Percentiles rank a stretch among this genome's conserved stretches.
Conservation (phyloP, 2,113 vertebrate species). For the Collichthys lucidus region DNA sequence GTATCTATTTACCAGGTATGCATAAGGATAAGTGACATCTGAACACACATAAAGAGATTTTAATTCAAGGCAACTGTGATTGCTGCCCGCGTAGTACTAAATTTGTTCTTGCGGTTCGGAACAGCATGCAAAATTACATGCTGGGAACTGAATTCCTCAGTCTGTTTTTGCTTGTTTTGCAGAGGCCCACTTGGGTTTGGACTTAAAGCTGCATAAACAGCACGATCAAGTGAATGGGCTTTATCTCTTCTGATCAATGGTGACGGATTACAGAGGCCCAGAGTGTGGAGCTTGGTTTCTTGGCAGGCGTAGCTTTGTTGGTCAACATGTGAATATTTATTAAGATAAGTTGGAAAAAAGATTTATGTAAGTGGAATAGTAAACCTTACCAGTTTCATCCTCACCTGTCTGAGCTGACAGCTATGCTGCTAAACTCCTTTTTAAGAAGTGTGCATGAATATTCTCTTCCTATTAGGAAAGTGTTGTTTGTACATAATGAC, state of each 20-base stretch:
- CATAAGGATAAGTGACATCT: constrained; percentile 15
- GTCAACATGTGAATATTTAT: constrained; percentile 10
- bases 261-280: constrained; percentile 33
- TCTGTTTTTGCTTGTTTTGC: constrained; percentile 55
- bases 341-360: background rate
- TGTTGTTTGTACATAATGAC: background rate
- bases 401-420: no score
- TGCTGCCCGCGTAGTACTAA: constrained; percentile 6
- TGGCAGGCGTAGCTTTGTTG: constrained; percentile 4
- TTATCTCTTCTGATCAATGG: constrained; percentile 54
- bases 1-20: constrained; percentile 27
- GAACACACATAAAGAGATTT: constrained; percentile 25
- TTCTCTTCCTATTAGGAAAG: background rate
- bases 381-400: background rate
- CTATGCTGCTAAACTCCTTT: background rate
- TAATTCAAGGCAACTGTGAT: constrained; percentile 48
- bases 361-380: background rate
- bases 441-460: background rate
- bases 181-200: constrained; percentile 56
- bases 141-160: constrained; percentile 58
- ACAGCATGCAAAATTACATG: constrained; percentile 40
- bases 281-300: constrained; percentile 10
- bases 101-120: constrained; percentile 37
- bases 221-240: constrained; percentile 44
- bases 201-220: background rate